These are phyloP conservation scores for Plecotus auritus DNA, from an alignment of 2,113 vertebrate species.

Conservation along the genomic window DNA sequence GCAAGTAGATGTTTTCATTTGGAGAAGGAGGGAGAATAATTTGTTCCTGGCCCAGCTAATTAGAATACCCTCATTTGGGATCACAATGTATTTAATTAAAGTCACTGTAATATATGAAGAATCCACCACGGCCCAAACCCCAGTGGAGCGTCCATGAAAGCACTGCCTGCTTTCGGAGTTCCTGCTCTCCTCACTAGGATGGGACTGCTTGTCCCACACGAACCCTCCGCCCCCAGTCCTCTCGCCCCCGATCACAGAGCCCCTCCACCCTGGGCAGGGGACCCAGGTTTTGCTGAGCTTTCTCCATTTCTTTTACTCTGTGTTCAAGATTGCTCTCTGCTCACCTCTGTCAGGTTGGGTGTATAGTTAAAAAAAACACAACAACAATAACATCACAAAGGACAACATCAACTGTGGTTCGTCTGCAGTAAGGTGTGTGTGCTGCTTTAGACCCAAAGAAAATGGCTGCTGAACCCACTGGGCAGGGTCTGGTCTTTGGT, in stretches of 20 bases:
- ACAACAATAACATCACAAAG: too few species aligned
- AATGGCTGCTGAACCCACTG: background rate
- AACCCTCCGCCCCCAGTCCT: background rate
- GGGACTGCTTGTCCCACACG: background rate
- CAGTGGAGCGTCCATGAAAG: constrained; percentile 72
- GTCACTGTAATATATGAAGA: constrained; percentile 84
- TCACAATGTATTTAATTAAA: constrained; percentile 85
- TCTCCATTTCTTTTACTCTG: background rate
- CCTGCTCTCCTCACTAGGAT: background rate
- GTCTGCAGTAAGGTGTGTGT: accelerated
- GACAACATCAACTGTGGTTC: background rate
- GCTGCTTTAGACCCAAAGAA: background rate
- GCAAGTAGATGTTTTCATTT: constrained; percentile 78
- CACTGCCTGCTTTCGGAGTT: background rate
- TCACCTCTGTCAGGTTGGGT: background rate
- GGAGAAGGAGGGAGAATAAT: constrained; percentile 78
- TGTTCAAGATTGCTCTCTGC: background rate
- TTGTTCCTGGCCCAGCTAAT: constrained; percentile 84
- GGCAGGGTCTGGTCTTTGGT: background rate
- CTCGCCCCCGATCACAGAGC: background rate
- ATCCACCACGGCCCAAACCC: constrained; percentile 80
- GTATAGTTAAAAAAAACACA: background rate
- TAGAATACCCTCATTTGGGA: constrained; percentile 84
- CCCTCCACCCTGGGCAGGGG: background rate
- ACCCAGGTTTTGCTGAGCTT: background rate